These are phyloP conservation scores for Amphiduros pacificus DNA, from an alignment of 2,888 invertebrate genomes.

Conservation along the genomic window DNA sequence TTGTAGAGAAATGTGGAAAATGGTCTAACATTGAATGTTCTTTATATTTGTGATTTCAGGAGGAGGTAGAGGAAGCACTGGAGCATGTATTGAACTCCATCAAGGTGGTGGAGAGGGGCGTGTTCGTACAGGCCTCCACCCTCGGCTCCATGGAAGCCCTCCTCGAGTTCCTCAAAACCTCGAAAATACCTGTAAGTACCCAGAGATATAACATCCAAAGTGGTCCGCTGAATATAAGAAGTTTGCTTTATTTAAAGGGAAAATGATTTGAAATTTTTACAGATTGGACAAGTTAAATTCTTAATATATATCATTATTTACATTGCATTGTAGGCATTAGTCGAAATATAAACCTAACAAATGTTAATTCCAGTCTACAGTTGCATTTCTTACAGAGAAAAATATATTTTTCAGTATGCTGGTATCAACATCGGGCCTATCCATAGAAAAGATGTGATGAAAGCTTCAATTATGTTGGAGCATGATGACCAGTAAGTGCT, in stretches of 20 bases:
- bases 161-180: conserved; percentile 53
- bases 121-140: conserved; percentile 99
- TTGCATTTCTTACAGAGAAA: no score
- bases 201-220: no score
- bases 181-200: conserved; percentile 56
- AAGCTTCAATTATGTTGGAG: conserved; percentile 99
- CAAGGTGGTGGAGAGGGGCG: conserved; percentile 74
- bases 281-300: no score
- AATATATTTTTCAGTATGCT: conserved; percentile 81
- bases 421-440: conserved; percentile 99
- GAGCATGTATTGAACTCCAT: conserved; percentile 89
- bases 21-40: no score
- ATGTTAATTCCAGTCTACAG: no score
- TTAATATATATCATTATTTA: no score
- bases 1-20: no score
- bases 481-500: conserved; percentile 70
- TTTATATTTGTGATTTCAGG: conserved; percentile 60
- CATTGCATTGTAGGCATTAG: no score
- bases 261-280: no score
- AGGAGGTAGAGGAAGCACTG: conserved; percentile 85
- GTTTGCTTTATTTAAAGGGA: no score
- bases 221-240: no score
- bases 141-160: conserved; percentile 96
- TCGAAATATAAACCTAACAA: no score
- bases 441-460: conserved; percentile 99